These are phyloP conservation scores for Hyppa rectilinea DNA, from an alignment of 2,888 invertebrate genomes.

Conservation along the genomic window DNA sequence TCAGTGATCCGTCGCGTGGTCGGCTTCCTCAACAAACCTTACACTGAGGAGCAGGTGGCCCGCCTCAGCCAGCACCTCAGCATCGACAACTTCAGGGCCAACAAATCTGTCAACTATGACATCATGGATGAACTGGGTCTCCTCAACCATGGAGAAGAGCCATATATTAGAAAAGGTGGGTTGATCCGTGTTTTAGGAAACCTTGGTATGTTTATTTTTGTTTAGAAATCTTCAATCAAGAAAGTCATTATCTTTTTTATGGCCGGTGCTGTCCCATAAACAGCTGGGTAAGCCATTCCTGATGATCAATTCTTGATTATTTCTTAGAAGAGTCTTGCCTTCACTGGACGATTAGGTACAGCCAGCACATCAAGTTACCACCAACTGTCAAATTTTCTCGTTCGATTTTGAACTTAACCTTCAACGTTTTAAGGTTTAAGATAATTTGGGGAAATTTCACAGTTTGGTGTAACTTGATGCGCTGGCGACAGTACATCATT, in stretches of 20 bases:
- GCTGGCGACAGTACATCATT: no score
- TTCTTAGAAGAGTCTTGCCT: no score
- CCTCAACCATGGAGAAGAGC: constrained; percentile 42
- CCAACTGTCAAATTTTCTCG: no score
- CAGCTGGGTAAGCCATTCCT: not conserved
- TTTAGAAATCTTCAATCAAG: no score
- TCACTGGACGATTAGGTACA: constrained; percentile 80
- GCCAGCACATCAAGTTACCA: no score
- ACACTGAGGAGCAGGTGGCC: constrained; percentile 84
- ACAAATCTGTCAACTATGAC: constrained; percentile 88
- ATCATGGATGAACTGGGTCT: constrained; percentile 49
- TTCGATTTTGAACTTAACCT: no score
- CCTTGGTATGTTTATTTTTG: no score
- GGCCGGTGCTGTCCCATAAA: not conserved
- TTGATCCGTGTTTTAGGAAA: no score
- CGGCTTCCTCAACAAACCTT: constrained; percentile 40
- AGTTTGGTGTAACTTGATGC: no score
- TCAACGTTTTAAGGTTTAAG: no score
- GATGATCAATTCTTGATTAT: not conserved
- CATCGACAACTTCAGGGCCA: constrained; percentile 94
- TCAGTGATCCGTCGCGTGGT: constrained; percentile 42
- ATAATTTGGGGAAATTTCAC: no score
- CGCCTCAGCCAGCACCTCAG: constrained; percentile 92
- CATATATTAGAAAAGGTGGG: constrained; percentile 68
- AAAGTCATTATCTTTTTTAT: no score